phyloP scores from a whole-genome alignment of 2,797 vertebrate species.

The Spheniscus humboldti region DNA sequence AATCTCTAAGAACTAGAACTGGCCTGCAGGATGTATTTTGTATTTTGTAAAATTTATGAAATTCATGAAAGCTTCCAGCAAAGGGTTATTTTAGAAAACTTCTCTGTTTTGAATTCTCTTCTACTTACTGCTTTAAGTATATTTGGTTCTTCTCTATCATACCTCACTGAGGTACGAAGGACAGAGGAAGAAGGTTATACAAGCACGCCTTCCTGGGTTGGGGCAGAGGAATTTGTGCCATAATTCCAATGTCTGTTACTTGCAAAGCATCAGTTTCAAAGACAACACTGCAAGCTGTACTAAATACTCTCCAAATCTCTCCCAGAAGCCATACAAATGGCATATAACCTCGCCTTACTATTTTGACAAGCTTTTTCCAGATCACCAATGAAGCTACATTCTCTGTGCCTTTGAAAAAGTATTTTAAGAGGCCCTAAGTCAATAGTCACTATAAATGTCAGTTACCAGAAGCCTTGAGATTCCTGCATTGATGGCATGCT shows the following conservation, averaged over 20 bases:
- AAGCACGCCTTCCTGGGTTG: neutral
- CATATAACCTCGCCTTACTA: constrained; percentile 56
- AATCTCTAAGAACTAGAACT: neutral
- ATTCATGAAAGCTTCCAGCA: neutral
- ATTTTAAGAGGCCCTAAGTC: constrained; percentile 70
- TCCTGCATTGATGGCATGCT: constrained; percentile 78
- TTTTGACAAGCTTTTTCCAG: constrained; percentile 73
- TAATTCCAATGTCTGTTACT: neutral
- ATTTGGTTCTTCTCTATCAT: neutral
- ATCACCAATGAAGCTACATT: constrained; percentile 72
- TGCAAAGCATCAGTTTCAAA: neutral
- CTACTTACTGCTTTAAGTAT: neutral
- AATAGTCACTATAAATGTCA: constrained; percentile 71
- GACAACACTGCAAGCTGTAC: neutral
- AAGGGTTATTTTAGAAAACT: neutral
- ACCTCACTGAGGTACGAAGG: neutral
- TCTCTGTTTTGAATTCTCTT: neutral
- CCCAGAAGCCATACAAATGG: neutral
- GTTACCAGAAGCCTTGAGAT: constrained; percentile 80
- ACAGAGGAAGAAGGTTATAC: neutral
- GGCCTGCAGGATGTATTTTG: neutral
- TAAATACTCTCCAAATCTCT: neutral
- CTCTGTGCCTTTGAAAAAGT: constrained; percentile 69
- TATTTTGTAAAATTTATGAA: neutral
- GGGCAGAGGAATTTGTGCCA: neutral